Percentiles rank a stretch among this genome's conserved stretches.
Conservation (phyloP, 1,140 invertebrate species). For the Camponotus vicinus region DNA sequence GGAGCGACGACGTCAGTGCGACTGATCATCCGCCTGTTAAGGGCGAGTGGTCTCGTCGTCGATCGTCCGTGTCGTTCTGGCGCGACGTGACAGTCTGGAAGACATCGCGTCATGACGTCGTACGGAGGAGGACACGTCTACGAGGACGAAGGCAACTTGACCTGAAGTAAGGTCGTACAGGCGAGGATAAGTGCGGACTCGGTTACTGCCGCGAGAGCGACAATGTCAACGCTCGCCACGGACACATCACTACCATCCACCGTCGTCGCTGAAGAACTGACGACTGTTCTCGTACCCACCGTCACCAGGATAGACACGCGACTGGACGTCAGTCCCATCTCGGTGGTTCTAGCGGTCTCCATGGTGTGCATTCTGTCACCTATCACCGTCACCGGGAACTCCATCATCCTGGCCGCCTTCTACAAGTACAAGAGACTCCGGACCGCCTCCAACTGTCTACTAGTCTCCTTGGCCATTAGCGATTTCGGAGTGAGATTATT, state of each 20-base stretch:
- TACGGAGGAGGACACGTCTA: slow-evolving; percentile 41
- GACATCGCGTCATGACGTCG: slow-evolving; percentile 64
- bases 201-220: slow-evolving; percentile 45
- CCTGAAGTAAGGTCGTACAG: slow-evolving; percentile 37
- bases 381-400: slow-evolving; percentile 87
- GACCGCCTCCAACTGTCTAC: slow-evolving; percentile 90
- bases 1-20: not conserved
- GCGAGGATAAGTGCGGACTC: slow-evolving; percentile 24
- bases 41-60: not conserved
- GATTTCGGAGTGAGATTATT: slow-evolving; percentile 89
- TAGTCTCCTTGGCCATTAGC: slow-evolving; percentile 91
- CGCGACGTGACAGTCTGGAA: slow-evolving; percentile 4
- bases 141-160: slow-evolving; percentile 58
- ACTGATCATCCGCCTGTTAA: not conserved
- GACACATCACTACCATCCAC: slow-evolving; percentile 67
- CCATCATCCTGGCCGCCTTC: slow-evolving; percentile 87
- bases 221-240: slow-evolving; percentile 79
- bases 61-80: not conserved
- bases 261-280: slow-evolving; percentile 77
- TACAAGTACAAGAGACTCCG: slow-evolving; percentile 88
- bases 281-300: slow-evolving; percentile 78
- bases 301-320: slow-evolving; percentile 79
- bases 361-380: slow-evolving; percentile 87
- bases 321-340: slow-evolving; percentile 80
- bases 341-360: slow-evolving; percentile 85